phyloP scores from a whole-genome alignment of 2,888 invertebrate species.

The Drosophila vallismaia region DNA sequence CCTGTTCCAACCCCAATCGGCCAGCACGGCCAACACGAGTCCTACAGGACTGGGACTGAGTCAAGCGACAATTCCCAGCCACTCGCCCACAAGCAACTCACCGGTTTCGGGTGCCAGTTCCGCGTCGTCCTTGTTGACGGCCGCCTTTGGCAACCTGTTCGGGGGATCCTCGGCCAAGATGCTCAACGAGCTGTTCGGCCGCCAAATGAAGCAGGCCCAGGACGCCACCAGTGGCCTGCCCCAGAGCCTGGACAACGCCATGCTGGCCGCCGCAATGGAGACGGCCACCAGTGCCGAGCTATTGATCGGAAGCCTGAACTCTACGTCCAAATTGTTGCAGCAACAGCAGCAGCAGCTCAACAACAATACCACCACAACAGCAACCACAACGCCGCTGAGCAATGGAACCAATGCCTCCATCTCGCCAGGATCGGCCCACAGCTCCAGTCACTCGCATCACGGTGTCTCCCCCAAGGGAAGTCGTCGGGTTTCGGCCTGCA shows the following conservation, averaged over 20 bases:
- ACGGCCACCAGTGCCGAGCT: constrained; percentile 83
- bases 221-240: constrained; percentile 85
- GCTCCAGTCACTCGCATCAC: constrained; percentile 46
- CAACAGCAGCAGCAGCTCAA: constrained; percentile 68
- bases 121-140: constrained; percentile 76
- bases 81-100: constrained; percentile 39
- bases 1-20: constrained; percentile 85
- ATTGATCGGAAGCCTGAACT: constrained; percentile 79
- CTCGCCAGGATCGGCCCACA: constrained; percentile 62
- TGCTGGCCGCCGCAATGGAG: constrained; percentile 83
- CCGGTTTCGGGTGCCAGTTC: constrained; percentile 66
- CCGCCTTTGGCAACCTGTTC: constrained; percentile 86
- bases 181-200: constrained; percentile 94
- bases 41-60: constrained; percentile 22
- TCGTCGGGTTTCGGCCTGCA: constrained; percentile 78
- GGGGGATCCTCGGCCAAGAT: constrained; percentile 92
- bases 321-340: constrained; percentile 75
- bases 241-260: constrained; percentile 84
- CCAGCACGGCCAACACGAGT: constrained; percentile 26
- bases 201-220: constrained; percentile 90
- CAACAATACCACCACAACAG: constrained; percentile 59
- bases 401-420: constrained; percentile 55
- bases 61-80: constrained; percentile 30
- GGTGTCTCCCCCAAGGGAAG: constrained; percentile 55
- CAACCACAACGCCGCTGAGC: constrained; percentile 52